Evolutionary conservation across 2,113 vertebrate genomes (phyloP).

Genomic region (Nestor notabilis): DNA sequence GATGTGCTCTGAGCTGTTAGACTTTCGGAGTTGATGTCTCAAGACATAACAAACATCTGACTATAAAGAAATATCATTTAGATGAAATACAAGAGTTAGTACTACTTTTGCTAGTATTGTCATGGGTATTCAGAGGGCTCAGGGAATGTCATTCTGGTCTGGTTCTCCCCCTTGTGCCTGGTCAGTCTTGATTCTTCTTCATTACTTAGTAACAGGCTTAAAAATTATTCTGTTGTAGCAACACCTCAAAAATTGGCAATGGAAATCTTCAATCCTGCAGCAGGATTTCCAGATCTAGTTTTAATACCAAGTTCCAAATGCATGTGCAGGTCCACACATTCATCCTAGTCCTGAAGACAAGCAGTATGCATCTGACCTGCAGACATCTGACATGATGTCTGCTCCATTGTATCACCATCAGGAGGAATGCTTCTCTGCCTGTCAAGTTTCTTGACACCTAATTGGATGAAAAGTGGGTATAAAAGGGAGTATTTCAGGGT

Average conservation of each 20-base stretch:
- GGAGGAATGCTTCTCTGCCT: not conserved
- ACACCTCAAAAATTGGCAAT: not conserved
- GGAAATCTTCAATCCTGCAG: not conserved
- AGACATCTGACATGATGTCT: fast-evolving
- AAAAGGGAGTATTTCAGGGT: not conserved
- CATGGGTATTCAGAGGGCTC: not conserved
- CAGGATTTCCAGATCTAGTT: not conserved
- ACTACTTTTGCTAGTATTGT: not conserved
- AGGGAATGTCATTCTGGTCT: not conserved
- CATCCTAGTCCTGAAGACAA: not conserved
- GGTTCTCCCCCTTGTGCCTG: not conserved
- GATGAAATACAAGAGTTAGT: fast-evolving
- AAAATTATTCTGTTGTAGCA: not conserved
- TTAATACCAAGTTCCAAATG: not conserved
- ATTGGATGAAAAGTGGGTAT: not conserved
- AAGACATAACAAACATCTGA: not conserved
- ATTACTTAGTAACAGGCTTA: not conserved
- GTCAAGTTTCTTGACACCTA: fast-evolving
- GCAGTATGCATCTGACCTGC: not conserved
- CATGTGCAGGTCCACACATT: fast-evolving
- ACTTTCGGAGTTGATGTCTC: not conserved
- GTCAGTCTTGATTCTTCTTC: not conserved
- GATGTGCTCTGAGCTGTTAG: fast-evolving
- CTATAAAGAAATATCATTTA: not conserved
- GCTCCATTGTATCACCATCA: fast-evolving